Base-by-base conservation (phyloP, 1,140 invertebrate genomes). In the Fopius arisanus region DNA sequence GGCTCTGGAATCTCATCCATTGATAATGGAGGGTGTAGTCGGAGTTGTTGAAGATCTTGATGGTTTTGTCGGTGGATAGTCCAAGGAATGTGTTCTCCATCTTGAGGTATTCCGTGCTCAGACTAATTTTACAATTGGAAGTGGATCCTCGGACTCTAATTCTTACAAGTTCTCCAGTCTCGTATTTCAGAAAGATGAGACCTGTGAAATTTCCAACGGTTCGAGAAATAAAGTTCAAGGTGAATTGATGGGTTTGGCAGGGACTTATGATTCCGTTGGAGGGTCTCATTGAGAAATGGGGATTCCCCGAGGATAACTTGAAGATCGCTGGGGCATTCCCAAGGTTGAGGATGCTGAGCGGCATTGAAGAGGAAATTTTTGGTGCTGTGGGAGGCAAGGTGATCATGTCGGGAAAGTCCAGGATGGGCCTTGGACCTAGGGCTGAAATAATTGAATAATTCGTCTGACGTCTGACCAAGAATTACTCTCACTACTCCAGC, bases 331-430 rank as follows among this genome's bases (percentile, higher is more conserved):
- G 31, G 6, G 77, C 76, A 37, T 81, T 48, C 10, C 89, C 88
- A 16, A 86, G 72, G 73, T 90, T 90, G 59, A 79, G 80, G 9
- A 90, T 77, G 0, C 85, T 69, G 41, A 89, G 74, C 0, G 79
- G 76, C 67, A 84, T 84, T 23, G 81, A 78, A 0, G 84, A 81
- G 5, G 70, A 1, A 16, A 89, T 79, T 73, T 88, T 89, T 0
- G 89, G 83, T 1, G 86, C 82, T 31, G 84, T 85, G 0, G 72
- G 66, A 14, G 83, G 84, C 37, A 90, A 59, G 9, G 80, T 72
- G n/a, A 90, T 84, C 6, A 67, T 41, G 79, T 90, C 90, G 1
- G 90, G 89, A 59, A 89, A 80, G 70, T 89, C 84, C 3, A 90
- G 74, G 9, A 90, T 71, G 3, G 88, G 82, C 73, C 87, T 78